These are phyloP conservation scores for Cranoglanis bouderius DNA, from an alignment of 2,113 vertebrate genomes.

Conservation along the genomic window DNA sequence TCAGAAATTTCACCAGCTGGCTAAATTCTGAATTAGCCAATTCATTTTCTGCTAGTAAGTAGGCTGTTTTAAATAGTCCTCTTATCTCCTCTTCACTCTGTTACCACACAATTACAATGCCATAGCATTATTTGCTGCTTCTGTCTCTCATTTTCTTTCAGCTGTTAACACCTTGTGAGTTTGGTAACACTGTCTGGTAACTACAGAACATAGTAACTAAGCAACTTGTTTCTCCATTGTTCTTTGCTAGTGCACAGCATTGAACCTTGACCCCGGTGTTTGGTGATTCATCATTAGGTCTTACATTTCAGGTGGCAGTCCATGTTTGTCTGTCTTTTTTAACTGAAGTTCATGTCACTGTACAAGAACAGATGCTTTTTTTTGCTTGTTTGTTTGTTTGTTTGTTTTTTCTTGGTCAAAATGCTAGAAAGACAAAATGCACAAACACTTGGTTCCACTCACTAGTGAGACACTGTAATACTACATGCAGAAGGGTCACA, in stretches of 20 bases:
- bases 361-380: not conserved
- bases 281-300: not conserved
- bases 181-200: not conserved
- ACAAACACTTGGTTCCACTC: not conserved
- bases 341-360: not conserved
- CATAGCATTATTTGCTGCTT: not conserved
- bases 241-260: not conserved
- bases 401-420: not conserved
- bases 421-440: not conserved
- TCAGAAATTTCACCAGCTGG: constrained; percentile 6
- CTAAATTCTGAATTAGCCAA: not conserved
- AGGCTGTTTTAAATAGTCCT: constrained; percentile 3
- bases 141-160: not conserved
- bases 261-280: not conserved
- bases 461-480: not conserved
- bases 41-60: constrained; percentile 28
- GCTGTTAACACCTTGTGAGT: too few species aligned
- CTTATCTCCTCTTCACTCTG: constrained; percentile 10
- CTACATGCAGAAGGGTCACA: not conserved
- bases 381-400: not conserved
- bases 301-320: not conserved
- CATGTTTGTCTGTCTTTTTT: not conserved
- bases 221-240: not conserved
- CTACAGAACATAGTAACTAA: not conserved
- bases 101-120: constrained; percentile 1